A percentile compares a stretch with the other conserved stretches of the same genome.
Conservation (phyloP, 1,140 invertebrate species). For the Saccostrea echinata region DNA sequence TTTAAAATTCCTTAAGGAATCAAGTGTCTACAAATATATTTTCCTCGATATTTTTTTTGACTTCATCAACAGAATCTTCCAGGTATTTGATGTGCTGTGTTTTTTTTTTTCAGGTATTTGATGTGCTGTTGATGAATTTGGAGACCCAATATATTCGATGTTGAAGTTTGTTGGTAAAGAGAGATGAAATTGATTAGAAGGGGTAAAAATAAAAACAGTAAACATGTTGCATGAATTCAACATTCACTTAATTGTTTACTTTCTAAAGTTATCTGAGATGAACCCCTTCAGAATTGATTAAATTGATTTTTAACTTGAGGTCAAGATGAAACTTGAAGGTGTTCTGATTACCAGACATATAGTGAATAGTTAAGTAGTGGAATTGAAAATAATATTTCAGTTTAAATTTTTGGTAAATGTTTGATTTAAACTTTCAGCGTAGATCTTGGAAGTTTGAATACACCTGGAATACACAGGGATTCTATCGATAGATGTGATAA, state of each 20-base stretch:
- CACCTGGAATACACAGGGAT: neutral
- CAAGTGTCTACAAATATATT: no score
- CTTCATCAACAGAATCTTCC: no score
- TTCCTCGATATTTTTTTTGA: no score
- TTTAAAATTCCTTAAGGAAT: no score
- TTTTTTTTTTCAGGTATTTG: no score
- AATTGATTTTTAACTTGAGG: slow-evolving; percentile 26
- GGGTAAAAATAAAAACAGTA: no score
- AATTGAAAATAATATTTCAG: slow-evolving; percentile 24
- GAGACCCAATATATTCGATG: no score
- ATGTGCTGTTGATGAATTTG: no score
- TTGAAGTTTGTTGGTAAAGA: no score
- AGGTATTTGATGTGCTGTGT: no score
- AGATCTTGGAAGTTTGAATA: neutral
- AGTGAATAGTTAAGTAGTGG: neutral
- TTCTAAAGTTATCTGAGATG: neutral
- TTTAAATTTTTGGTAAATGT: slow-evolving; percentile 5
- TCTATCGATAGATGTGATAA: neutral
- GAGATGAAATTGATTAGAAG: no score
- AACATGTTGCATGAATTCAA: neutral
- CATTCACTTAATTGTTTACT: neutral
- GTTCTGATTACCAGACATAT: neutral
- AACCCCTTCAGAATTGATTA: neutral
- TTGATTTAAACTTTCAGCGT: neutral
- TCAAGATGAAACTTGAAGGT: slow-evolving; percentile 10